Evolutionary conservation across 2,797 vertebrate genomes (phyloP).

Genomic region (Notolepis coatsorum): DNA sequence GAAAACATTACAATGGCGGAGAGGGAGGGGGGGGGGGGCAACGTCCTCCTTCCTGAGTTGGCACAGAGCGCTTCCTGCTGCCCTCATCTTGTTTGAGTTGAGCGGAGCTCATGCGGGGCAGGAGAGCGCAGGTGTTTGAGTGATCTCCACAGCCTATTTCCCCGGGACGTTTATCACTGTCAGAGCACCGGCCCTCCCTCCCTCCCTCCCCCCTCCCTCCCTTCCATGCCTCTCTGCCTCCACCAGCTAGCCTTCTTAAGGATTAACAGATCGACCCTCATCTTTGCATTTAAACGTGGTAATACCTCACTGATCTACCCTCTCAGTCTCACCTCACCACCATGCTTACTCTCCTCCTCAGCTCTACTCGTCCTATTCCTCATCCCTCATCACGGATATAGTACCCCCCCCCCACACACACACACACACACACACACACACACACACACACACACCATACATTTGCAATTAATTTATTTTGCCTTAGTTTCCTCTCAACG

Average conservation of each 20-base stretch:
- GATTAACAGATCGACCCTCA: slow-evolving; percentile 66
- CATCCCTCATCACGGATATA: slow-evolving; percentile 58
- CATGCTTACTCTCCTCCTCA: slow-evolving; percentile 38
- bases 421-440: slow-evolving; percentile 27
- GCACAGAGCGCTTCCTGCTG: slow-evolving; percentile 48
- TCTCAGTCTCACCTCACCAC: slow-evolving; percentile 43
- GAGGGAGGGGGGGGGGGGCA: slow-evolving; percentile 1
- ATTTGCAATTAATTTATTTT: slow-evolving; percentile 84
- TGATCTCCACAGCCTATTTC: slow-evolving; percentile 67
- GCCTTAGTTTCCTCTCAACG: slow-evolving; percentile 61
- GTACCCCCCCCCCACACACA: slow-evolving; percentile 46
- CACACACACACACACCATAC: slow-evolving; percentile 52
- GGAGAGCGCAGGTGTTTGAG: slow-evolving; percentile 72
- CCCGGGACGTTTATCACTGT: slow-evolving; percentile 76
- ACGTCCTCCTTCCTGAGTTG: slow-evolving; percentile 29
- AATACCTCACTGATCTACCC: slow-evolving; percentile 20
- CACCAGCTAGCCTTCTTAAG: slow-evolving; percentile 59
- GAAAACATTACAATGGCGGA: slow-evolving; percentile 13
- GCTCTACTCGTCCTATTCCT: slow-evolving; percentile 27
- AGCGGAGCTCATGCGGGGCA: slow-evolving; percentile 53
- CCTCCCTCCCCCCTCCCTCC: slow-evolving; percentile 30
- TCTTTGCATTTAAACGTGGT: slow-evolving; percentile 43
- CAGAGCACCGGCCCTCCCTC: slow-evolving; percentile 49
- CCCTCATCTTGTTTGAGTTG: slow-evolving; percentile 74
- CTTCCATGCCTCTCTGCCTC: slow-evolving; percentile 26